A percentile compares a stretch with the other conserved stretches of the same genome.
phyloP scores from a whole-genome alignment of 2,888 invertebrate genomes.

The Geophilus truncorum region DNA sequence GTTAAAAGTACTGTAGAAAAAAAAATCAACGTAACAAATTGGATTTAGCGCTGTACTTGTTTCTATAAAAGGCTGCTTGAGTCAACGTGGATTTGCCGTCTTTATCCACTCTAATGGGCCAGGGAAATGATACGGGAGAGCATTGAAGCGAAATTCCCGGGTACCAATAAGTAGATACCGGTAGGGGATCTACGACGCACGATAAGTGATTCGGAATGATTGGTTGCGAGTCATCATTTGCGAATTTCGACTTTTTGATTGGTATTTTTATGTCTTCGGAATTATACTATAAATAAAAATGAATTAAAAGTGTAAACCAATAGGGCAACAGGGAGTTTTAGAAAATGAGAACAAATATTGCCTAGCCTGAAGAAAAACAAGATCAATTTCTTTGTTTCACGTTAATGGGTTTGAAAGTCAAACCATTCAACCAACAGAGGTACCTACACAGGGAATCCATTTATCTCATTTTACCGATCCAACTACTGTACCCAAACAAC shows the following conservation, averaged over 20 bases:
- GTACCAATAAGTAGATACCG: constrained; percentile 34
- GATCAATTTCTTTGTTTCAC: too few relatives aligned
- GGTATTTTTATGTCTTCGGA: constrained; percentile 30
- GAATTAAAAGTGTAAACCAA: background rate
- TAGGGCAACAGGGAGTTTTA: too few relatives aligned
- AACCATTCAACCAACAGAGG: too few relatives aligned
- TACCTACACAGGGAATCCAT: too few relatives aligned
- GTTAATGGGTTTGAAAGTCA: too few relatives aligned
- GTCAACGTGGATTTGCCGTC: constrained; percentile 36
- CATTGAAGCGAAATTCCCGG: background rate
- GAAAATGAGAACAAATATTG: too few relatives aligned
- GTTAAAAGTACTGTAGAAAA: background rate
- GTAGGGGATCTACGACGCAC: constrained; percentile 34
- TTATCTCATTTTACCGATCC: too few relatives aligned
- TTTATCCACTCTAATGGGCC: constrained; percentile 34
- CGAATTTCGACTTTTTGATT: constrained; percentile 35
- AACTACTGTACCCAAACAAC: too few relatives aligned
- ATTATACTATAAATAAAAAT: constrained; percentile 13
- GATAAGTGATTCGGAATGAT: constrained; percentile 3
- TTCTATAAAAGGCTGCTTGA: background rate
- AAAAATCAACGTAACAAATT: background rate
- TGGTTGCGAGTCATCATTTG: background rate
- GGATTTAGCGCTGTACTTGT: background rate
- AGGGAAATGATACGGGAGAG: constrained; percentile 36
- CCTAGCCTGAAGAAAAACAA: too few relatives aligned